phyloP scores from a whole-genome alignment of 2,797 vertebrate species.

The Sternotherus odoratus region DNA sequence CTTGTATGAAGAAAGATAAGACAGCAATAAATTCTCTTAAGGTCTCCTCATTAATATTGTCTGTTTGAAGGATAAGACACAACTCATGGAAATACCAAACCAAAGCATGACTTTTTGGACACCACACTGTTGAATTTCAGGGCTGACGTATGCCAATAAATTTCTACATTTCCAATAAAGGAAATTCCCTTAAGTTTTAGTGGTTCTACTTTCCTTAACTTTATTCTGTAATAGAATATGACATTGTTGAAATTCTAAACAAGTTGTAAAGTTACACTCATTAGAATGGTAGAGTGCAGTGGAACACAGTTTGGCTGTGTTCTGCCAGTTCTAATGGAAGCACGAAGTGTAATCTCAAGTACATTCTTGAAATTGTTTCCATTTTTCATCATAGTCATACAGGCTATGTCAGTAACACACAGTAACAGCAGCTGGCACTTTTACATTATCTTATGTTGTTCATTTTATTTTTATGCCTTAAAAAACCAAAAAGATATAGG shows the following conservation, averaged over 20 bases:
- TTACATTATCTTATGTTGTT: neutral
- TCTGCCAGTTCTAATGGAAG: neutral
- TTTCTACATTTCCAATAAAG: neutral
- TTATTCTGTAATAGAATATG: neutral
- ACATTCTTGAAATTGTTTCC: neutral
- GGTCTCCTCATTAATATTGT: neutral
- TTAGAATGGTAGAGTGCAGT: neutral
- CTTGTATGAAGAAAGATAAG: constrained; percentile 2
- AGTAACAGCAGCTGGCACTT: neutral
- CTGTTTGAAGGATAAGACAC: neutral
- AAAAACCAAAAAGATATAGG: rapidly evolving
- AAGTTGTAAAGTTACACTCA: neutral
- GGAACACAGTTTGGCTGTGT: neutral
- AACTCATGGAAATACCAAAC: neutral
- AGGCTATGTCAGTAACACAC: neutral
- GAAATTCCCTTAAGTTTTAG: neutral
- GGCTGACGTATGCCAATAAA: neutral
- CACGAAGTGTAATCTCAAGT: neutral
- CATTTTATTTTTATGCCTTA: neutral
- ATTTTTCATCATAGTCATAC: neutral
- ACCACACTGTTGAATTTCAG: neutral
- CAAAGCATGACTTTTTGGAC: neutral
- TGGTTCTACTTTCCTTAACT: neutral
- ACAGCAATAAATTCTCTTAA: neutral
- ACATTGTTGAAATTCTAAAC: neutral